Percentiles rank a stretch among this genome's conserved stretches.
Evolutionary conservation across 2,113 vertebrate species (phyloP).

Genomic region (Crotalus horridus): DNA sequence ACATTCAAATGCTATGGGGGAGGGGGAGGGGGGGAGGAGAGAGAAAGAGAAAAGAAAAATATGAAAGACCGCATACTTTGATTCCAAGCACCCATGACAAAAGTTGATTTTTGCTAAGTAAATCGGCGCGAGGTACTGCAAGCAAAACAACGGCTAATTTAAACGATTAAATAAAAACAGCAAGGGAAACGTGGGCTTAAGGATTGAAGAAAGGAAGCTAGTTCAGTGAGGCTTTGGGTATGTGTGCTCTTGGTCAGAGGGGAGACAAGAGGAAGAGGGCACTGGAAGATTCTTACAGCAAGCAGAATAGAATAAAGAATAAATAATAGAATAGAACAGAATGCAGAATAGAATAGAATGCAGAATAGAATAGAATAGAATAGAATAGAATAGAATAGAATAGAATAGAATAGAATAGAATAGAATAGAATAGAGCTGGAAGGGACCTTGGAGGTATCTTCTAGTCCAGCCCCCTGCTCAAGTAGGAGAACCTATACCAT

Average conservation of each 20-base stretch:
- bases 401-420: no score
- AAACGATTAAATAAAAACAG: background rate
- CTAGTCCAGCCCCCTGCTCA: no score
- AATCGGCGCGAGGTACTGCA: background rate
- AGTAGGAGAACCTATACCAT: no score
- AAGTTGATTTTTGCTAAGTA: no score
- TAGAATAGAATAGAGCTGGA: no score
- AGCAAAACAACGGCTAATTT: background rate
- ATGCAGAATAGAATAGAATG: no score
- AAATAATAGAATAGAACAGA: no score
- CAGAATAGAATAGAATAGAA: no score
- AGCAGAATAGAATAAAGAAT: no score
- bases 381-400: no score
- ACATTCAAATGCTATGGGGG: conserved; percentile 73
- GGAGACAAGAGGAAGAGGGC: background rate
- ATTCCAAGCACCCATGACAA: background rate
- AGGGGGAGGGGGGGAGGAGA: background rate
- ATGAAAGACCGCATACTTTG: background rate
- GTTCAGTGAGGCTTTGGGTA: background rate
- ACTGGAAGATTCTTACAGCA: background rate
- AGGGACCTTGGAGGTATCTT: no score
- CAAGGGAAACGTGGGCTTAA: background rate
- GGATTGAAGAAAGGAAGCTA: background rate
- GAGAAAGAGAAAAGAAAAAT: background rate
- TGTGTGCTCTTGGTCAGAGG: background rate